Conservation (phyloP, 2,888 invertebrate genomes). For the Noctuana brunneofusca region DNA sequence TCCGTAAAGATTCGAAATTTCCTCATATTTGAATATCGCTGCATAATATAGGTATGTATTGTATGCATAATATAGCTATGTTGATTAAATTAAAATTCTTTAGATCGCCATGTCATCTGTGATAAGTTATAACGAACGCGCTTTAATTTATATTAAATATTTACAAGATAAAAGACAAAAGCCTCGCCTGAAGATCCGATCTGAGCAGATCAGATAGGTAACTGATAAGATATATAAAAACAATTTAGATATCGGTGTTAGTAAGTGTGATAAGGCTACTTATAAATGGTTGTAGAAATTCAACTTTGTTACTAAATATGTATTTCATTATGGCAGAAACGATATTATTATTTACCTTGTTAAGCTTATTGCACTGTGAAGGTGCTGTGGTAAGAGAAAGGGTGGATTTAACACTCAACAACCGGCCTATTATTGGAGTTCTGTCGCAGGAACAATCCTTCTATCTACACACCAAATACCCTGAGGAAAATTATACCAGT, state of each 20-base stretch:
- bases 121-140: not conserved
- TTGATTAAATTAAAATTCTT: too few species aligned
- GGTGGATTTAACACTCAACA: slow-evolving; percentile 51
- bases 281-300: slow-evolving; percentile 49
- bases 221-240: slow-evolving; percentile 10
- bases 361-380: slow-evolving; percentile 59
- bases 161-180: not conserved
- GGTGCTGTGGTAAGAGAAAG: slow-evolving; percentile 50
- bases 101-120: not conserved
- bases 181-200: not conserved
- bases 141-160: not conserved
- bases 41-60: too few species aligned
- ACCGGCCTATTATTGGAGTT: slow-evolving; percentile 87
- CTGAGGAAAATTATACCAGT: slow-evolving; percentile 83
- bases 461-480: slow-evolving; percentile 76
- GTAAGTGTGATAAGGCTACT: slow-evolving; percentile 34
- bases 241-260: slow-evolving; percentile 21
- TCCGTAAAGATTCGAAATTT: too few species aligned
- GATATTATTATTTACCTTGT: slow-evolving; percentile 52
- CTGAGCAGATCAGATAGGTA: not conserved
- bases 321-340: slow-evolving; percentile 57
- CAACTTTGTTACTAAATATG: slow-evolving; percentile 44
- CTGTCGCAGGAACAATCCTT: slow-evolving; percentile 86
- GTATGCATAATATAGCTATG: too few species aligned
- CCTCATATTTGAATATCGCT: too few species aligned